Conservation (phyloP, 2,113 vertebrate genomes). For the Tyrannus savana region DNA sequence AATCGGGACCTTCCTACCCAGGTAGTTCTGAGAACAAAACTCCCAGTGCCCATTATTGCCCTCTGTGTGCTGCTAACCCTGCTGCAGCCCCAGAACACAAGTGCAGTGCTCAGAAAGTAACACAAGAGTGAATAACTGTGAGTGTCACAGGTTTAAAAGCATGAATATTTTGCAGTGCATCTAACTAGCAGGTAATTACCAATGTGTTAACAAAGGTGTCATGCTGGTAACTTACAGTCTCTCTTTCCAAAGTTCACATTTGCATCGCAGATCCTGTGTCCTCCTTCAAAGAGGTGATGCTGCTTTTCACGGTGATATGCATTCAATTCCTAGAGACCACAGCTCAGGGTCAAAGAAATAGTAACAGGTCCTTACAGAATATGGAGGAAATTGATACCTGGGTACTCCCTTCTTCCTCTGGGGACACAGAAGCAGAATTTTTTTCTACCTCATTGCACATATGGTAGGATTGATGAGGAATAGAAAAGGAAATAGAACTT, state of each 20-base stretch:
- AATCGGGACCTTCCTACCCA: not conserved
- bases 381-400: not conserved
- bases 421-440: not conserved
- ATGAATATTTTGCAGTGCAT: not conserved
- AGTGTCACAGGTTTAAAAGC: not conserved
- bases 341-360: not conserved
- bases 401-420: not conserved
- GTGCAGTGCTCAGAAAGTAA: not conserved
- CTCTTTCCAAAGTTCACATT: not conserved
- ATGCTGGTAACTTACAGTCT: not conserved
- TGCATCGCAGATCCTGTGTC: not conserved
- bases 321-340: not conserved
- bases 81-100: not conserved
- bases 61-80: not conserved
- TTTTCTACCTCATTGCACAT: not conserved
- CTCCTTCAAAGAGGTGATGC: rapidly evolving
- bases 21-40: not conserved
- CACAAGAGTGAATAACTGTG: not conserved
- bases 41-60: not conserved
- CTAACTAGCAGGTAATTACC: slow-evolving; percentile 4
- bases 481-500: not conserved
- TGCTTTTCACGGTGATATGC: not conserved
- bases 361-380: not conserved
- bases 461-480: not conserved
- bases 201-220: not conserved